Evolutionary conservation across 30 jellyfish, hydroid and myxozoan species (phyloP).

Genomic region (Mastigias papua): DNA sequence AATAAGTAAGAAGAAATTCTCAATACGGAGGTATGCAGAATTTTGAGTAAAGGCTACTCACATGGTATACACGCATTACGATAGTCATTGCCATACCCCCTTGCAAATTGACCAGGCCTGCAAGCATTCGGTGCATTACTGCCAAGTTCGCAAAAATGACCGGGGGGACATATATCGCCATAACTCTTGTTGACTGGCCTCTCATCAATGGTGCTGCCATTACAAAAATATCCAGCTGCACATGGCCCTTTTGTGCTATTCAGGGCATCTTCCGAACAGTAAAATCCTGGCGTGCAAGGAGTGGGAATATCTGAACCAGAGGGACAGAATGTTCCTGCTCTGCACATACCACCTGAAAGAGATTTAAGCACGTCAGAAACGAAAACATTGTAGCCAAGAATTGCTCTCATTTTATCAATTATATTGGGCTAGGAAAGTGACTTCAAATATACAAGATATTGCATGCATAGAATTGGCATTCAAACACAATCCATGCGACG

Average conservation of each 20-base stretch:
- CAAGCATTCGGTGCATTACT: conserved; percentile 94
- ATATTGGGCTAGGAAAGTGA: too few relatives aligned
- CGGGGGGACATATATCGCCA: conserved; percentile 99
- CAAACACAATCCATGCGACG: too few relatives aligned
- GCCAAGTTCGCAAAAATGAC: conserved; percentile 90
- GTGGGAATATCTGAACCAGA: conserved; percentile 81
- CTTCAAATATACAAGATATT: too few relatives aligned
- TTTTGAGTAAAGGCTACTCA: conserved; percentile 19
- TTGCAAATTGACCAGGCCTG: conserved; percentile 90
- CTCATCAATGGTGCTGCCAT: conserved; percentile 91
- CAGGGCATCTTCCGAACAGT: conserved; percentile 78
- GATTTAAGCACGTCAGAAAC: too few relatives aligned
- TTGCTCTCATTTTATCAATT: too few relatives aligned
- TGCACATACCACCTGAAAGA: conserved; percentile 92
- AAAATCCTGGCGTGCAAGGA: conserved; percentile 91
- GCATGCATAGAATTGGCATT: too few relatives aligned
- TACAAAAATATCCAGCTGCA: conserved; percentile 90
- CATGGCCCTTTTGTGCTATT: conserved; percentile 82
- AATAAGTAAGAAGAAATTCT: background rate
- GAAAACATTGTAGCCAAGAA: too few relatives aligned
- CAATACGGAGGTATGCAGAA: background rate
- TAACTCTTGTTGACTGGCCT: conserved; percentile 91
- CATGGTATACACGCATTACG: conserved; percentile 93
- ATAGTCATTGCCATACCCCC: conserved; percentile 93
- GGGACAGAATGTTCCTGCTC: conserved; percentile 93